A percentile compares a stretch with the other conserved stretches of the same genome.
Evolutionary conservation across 2,113 vertebrate species (phyloP).

Genomic region (Paracanthobrama guichenoti): DNA sequence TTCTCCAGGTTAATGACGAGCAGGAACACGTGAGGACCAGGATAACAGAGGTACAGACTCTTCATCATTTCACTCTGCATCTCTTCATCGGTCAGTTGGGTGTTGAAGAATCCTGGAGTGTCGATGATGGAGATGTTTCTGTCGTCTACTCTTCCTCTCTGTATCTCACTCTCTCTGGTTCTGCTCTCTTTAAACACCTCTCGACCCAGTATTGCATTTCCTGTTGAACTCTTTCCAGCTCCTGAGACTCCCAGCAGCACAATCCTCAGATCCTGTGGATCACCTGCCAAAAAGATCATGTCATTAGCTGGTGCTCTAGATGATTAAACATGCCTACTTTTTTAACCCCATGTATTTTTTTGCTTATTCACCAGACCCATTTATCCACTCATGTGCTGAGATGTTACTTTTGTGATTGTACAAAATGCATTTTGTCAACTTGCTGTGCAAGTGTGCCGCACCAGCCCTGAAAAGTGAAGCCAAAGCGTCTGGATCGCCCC

Average conservation of each 20-base stretch:
- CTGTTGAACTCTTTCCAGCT: slow-evolving; percentile 14
- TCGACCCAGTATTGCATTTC: slow-evolving; percentile 16
- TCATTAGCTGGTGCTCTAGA: neutral
- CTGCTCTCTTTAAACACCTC: neutral
- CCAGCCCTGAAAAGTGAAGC: no score
- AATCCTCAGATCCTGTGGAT: neutral
- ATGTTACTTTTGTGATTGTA: neutral
- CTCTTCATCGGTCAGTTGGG: neutral
- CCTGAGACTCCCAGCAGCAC: slow-evolving; percentile 1
- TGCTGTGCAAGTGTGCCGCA: no score
- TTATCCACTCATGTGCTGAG: neutral
- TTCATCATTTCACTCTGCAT: neutral
- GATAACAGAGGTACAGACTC: slow-evolving; percentile 15
- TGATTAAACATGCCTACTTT: neutral
- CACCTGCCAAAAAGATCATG: neutral
- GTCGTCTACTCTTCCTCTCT: neutral
- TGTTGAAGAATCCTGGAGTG: slow-evolving; percentile 59
- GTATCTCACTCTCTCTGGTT: neutral
- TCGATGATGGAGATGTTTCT: slow-evolving; percentile 51
- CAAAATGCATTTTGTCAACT: neutral
- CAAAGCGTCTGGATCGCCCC: no score
- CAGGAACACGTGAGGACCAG: slow-evolving; percentile 52
- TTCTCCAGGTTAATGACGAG: slow-evolving; percentile 35
- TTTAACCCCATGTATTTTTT: neutral
- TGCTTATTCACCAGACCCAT: neutral